phyloP scores from a whole-genome alignment of 2,797 vertebrate genomes.

The Tolypeutes matacus region DNA sequence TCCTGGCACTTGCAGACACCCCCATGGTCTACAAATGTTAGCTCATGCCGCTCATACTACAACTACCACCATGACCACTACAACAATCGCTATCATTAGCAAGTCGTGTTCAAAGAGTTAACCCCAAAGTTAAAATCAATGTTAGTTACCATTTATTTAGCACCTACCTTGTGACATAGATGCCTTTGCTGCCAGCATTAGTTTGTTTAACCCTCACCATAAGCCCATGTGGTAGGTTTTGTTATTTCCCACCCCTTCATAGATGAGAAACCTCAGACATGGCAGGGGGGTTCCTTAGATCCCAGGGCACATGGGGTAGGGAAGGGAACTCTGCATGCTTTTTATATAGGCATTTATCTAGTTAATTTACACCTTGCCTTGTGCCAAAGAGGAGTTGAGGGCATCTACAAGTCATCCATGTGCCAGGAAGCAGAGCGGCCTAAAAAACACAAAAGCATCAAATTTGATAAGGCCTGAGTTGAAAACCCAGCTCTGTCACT shows the following conservation, averaged over 20 bases:
- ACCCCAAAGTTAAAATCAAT: background rate
- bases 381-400: conserved; percentile 10
- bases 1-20: conserved; percentile 43
- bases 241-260: background rate
- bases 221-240: background rate
- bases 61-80: background rate
- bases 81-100: background rate
- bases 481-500: background rate
- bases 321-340: background rate
- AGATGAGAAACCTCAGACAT: background rate
- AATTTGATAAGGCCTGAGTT: background rate
- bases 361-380: background rate
- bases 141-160: background rate
- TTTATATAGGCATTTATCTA: background rate
- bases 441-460: background rate
- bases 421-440: background rate
- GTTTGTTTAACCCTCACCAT: background rate
- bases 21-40: conserved; percentile 46
- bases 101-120: background rate
- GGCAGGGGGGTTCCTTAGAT: background rate
- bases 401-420: background rate
- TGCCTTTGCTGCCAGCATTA: background rate
- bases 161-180: background rate
- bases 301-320: background rate
- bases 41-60: background rate